Evolutionary conservation across 2,113 vertebrate species (phyloP), one percentile per base, ranked within the genome.

Genomic region (Sinocyclocheilus anshuiensis): DNA sequence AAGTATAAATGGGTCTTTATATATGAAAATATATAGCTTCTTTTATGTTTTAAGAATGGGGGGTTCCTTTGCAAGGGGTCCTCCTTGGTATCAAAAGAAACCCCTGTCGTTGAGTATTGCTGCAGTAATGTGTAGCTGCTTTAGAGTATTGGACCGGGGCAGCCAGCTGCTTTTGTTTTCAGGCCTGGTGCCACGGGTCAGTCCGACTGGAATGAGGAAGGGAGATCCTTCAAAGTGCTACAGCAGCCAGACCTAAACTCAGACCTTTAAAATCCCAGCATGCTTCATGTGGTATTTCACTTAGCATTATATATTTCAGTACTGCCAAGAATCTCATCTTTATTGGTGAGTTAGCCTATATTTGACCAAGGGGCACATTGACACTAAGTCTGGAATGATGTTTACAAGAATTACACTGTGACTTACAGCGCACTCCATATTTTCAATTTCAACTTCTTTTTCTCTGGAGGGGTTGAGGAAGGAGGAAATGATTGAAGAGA

Each of bases 251-350:
- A 16, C 16, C 39, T 67, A 24, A 29, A 16, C 61, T 26, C 61
- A 81, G 42, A n/a, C 39, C 61, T 81, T 81, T 81, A 67, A 48
- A 81, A 81, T 81, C 61, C 7, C 79, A 63, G 39, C 24, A 81
- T 65, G 79, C 57, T 81, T 81, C 79, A 81, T 67, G n/a, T 81
- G 79, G 59, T 15, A 67, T 67, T 81, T 67, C 42, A 50, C 42
- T 50, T 61, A 48, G 15, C 61, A 3, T 45, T 48, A 55, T 48
- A 42, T 12, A 48, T 67, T 20, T 48, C n/a, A 48, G 61, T 9
- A 6, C 77, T 55, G 55, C 22, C 50, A 36, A n/a, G 29, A 36
- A 77, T 79, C 26, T 59, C 16, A n/a, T 79, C 55, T 59, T 39
- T 79, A 79, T 22, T 61, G 77, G 53, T 42, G 77, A 36, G 39